Percentiles rank a stretch among this genome's conserved stretches.
Conservation (phyloP, 2,113 vertebrate species). For the Ochotona curzoniae region DNA sequence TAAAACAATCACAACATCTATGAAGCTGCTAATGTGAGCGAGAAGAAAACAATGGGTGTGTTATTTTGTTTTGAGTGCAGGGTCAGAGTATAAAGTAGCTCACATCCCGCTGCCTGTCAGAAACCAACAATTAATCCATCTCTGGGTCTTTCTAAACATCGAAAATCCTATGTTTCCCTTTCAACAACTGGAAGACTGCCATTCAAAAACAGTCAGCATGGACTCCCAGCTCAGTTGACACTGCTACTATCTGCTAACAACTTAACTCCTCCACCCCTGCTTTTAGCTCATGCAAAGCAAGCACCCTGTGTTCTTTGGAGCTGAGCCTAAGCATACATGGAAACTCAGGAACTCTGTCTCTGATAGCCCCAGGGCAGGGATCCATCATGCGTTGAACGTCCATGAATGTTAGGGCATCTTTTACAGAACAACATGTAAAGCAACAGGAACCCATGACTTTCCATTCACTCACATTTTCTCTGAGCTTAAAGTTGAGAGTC, state of each 20-base stretch:
- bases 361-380: not conserved
- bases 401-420: not conserved
- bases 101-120: slow-evolving; percentile 32
- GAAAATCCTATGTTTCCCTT: slow-evolving; percentile 78
- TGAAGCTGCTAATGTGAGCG: slow-evolving; percentile 24
- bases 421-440: too few relatives aligned
- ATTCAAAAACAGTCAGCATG: slow-evolving; percentile 80
- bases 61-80: slow-evolving; percentile 68
- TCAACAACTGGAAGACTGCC: slow-evolving; percentile 84
- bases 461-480: not conserved
- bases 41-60: slow-evolving; percentile 43
- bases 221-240: slow-evolving; percentile 77
- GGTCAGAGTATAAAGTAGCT: slow-evolving; percentile 72
- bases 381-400: not conserved
- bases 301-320: slow-evolving; percentile 51
- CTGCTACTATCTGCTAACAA: slow-evolving; percentile 62
- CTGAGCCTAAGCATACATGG: slow-evolving; percentile 53
- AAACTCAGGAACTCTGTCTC: not conserved
- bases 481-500: not conserved
- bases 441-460: not conserved
- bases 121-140: slow-evolving; percentile 81
- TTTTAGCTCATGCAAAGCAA: slow-evolving; percentile 73
- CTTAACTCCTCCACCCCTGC: slow-evolving; percentile 40
- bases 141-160: slow-evolving; percentile 81
- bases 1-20: slow-evolving; percentile 72